A percentile compares a stretch with the other conserved stretches of the same genome.
Evolutionary conservation across 64 coral and sea anemone genomes (phyloP).

Genomic region (Catalaphyllia jardinei): DNA sequence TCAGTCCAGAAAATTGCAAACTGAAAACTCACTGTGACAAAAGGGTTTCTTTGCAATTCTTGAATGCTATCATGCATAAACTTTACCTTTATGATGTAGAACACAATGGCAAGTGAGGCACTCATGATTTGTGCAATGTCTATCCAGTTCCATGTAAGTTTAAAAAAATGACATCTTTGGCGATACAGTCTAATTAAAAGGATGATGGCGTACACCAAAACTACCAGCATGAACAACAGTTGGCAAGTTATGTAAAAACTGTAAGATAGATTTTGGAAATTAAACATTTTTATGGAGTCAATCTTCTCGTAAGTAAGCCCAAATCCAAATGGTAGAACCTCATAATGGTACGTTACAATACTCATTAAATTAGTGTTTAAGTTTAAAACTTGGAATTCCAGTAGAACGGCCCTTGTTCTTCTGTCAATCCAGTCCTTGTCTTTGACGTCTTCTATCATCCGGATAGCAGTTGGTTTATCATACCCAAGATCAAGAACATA

Average conservation of each 20-base stretch:
- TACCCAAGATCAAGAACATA: constrained; percentile 35
- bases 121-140: constrained; percentile 6
- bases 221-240: constrained; percentile 8
- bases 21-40: constrained; percentile 4
- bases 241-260: constrained; percentile 23
- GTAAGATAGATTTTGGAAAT: background rate
- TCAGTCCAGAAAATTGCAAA: constrained; percentile 30
- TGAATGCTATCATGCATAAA: constrained; percentile 10
- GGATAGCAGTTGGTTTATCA: constrained; percentile 21
- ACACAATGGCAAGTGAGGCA: constrained; percentile 5
- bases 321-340: constrained; percentile 26
- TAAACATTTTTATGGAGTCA: constrained; percentile 8
- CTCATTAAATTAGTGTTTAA: constrained; percentile 36
- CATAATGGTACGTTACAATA: constrained; percentile 16
- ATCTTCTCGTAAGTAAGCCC: constrained; percentile 18
- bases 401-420: constrained; percentile 33
- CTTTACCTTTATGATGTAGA: constrained; percentile 9
- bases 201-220: background rate
- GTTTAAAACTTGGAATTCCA: constrained; percentile 38
- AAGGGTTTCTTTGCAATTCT: constrained; percentile 17
- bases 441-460: constrained; percentile 29
- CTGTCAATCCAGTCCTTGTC: constrained; percentile 37
- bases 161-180: background rate
- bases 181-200: constrained; percentile 7
- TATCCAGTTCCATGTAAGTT: constrained; percentile 25